Evolutionary conservation across 2,797 vertebrate genomes (phyloP), one percentile per base, ranked within the genome.

Genomic region (Platalea minor): DNA sequence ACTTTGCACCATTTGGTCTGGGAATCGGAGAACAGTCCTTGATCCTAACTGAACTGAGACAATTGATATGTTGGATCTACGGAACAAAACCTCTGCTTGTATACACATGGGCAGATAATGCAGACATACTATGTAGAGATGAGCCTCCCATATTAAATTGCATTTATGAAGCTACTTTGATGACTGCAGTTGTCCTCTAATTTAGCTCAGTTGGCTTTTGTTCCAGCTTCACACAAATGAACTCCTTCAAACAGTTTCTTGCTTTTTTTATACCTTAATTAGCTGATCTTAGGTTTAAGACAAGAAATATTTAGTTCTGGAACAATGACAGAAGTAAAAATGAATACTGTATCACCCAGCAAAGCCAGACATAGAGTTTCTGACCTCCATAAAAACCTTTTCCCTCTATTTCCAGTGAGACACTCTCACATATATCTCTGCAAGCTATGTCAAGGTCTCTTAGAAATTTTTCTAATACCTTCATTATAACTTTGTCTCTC

Each of bases 301-400:
- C 68, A 75, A 89, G 81, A 95, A 91, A 76, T 88, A 83, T 73
- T 91, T 72, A 92, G 82, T 37, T 73, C 75, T 93, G 92, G 79
- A 91, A 78, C 65, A 84, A 88, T 24, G 76, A 81, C 93, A 96
- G 89, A 96, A 85, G 63, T 89, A 95, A 94, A 94, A 97, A 94
- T 94, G 76, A 91, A 92, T 78, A 65, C 89, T 89, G 78, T 75
- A 69, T 75, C 84, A 91, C 33, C 64, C 68, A 91, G 78, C 20
- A 74, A 92, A 92, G 68, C 35, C 85, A 97, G 93, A 93, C 84
- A 69, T 5, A 50, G 87, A 87, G 85, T 81, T 93, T 96, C 60
- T 88, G 94, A 96, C 95, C 92, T 95, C 95, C 85, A 94, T 89
- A 93, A 95, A 96, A 85, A 14, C 37, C 28, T n/a, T 67, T 74